phyloP scores from a whole-genome alignment of 2,888 invertebrate genomes.

The Masnerella sp. region DNA sequence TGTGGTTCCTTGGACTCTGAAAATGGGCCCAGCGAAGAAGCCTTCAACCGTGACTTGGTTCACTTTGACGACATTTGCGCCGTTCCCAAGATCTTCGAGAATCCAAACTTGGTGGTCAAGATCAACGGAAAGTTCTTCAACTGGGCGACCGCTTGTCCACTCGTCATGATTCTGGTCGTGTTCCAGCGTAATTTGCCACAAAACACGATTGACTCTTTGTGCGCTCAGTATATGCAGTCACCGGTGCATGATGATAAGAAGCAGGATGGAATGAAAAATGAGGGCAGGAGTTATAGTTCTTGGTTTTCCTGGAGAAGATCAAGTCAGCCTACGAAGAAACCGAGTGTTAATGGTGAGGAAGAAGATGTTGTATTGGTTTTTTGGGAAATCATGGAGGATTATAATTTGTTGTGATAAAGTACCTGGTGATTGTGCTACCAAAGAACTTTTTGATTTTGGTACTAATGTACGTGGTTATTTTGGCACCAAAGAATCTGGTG shows the following conservation, averaged over 20 bases:
- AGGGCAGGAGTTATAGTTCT: conserved; percentile 77
- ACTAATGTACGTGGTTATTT: no score
- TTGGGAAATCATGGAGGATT: no score
- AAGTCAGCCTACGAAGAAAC: conserved; percentile 71
- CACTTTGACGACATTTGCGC: conserved; percentile 81
- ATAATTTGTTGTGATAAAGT: no score
- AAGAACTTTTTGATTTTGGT: no score
- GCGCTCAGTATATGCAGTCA: conserved; percentile 68
- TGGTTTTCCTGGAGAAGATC: conserved; percentile 80
- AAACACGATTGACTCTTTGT: conserved; percentile 69
- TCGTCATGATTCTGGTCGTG: conserved; percentile 91
- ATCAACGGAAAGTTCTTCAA: conserved; percentile 93
- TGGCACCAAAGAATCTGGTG: no score
- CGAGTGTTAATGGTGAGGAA: conserved; percentile 60
- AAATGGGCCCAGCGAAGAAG: conserved; percentile 79
- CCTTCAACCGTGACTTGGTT: conserved; percentile 81
- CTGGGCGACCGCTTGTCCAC: conserved; percentile 94
- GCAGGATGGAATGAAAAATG: conserved; percentile 64
- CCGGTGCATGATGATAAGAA: conserved; percentile 71
- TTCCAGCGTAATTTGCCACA: conserved; percentile 92
- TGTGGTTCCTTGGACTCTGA: conserved; percentile 84
- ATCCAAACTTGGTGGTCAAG: conserved; percentile 90
- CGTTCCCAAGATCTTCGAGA: conserved; percentile 86
- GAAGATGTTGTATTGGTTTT: no score
- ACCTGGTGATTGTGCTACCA: no score